Conservation (phyloP, 1,140 invertebrate species). For the Epicauta chinensis region DNA sequence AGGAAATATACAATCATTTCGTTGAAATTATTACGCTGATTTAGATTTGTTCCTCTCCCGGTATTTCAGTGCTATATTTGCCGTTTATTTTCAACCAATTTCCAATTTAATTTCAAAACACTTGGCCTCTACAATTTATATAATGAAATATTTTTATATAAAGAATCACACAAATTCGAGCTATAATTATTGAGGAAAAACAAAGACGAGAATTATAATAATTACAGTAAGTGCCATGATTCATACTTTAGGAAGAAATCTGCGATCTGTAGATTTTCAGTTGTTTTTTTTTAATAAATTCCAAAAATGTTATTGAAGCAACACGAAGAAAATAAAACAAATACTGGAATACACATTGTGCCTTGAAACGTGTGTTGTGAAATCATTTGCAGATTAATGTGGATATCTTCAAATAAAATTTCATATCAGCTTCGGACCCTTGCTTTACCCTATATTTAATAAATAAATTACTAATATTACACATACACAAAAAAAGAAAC, state of each 20-base stretch:
- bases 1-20: constrained; percentile 17
- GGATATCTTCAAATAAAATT: neutral
- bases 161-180: neutral
- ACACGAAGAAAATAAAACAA: constrained; percentile 16
- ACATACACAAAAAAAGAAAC: too few relatives aligned
- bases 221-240: constrained; percentile 22
- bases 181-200: too few relatives aligned
- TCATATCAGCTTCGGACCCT: constrained; percentile 40
- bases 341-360: constrained; percentile 41
- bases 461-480: neutral
- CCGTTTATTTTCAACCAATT: too few relatives aligned
- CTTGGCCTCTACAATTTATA: constrained; percentile 17
- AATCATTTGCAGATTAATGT: constrained; percentile 29
- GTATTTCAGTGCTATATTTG: constrained; percentile 32
- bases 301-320: too few relatives aligned
- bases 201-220: constrained; percentile 9
- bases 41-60: neutral
- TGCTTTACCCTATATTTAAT: constrained; percentile 23
- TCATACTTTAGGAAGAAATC: too few relatives aligned
- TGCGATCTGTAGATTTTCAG: too few relatives aligned
- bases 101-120: neutral
- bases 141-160: constrained; percentile 31
- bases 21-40: constrained; percentile 5
- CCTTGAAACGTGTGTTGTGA: constrained; percentile 37
- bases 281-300: too few relatives aligned